Base-by-base conservation (phyloP, 2,797 vertebrate genomes). In the Ctenochaetus hawaiiensis region DNA sequence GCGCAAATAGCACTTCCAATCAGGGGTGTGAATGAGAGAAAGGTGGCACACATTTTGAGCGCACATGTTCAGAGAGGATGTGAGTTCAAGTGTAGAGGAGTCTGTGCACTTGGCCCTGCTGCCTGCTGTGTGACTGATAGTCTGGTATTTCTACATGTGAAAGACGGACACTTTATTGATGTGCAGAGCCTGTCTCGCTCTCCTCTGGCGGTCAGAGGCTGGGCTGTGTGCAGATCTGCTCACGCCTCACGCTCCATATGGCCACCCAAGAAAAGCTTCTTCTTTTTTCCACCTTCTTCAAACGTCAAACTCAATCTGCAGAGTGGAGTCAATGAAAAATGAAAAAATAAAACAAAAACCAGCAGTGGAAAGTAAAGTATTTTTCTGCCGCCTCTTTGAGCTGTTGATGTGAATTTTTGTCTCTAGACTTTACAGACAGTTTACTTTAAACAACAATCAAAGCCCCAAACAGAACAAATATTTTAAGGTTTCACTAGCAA, bases 111-210 rank as follows among this genome's bases (percentile, higher is more conserved):
- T 16, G 61, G 67, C 77, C 79, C 14, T n/a, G 22, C 80, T 57
- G 39, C 94, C 92, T 75, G 90, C 91, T 92, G 94, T 87, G 93
- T 93, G 93, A 95, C 87, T 78, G 93, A 95, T 92, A 77, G 80
- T 82, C 78, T 80, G 88, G 92, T 91, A 93, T 94, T 94, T 92
- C 84, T 91, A 43, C 83, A 87, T 81, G 86, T 89, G 90, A 93
- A 82, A 85, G 82, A 89, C 81, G 63, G 62, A 65, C 59, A 26
- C 80, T 93, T 90, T 89, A 92, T 87, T 88, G 84, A 91, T 91
- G 90, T 68, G 77, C 57, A 39, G 58, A 77, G 67, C 72, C 69
- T 63, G 26, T 82, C 85, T 86, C 68, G 22, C 78, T 70, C 64
- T 82, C 41, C 65, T n/a, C 73, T 82, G 87, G 76, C 65, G 68